Conservation (phyloP, 92 coral and sea anemone species). For the Palythoa grandiflora region DNA sequence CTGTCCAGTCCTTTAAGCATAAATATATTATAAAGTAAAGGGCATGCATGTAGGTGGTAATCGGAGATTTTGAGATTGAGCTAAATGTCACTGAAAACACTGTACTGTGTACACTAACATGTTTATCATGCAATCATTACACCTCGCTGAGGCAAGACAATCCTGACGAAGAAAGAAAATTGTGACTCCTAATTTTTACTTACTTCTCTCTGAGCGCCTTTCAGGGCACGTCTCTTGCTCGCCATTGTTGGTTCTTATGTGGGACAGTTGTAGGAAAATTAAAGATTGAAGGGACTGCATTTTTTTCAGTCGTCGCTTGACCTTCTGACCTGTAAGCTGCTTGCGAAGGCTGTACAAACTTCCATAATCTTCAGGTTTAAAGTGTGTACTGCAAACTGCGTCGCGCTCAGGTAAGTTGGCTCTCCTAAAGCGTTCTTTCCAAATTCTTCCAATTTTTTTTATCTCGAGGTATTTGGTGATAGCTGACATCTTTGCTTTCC, state of each 20-base stretch:
- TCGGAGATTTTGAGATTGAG: too few relatives aligned
- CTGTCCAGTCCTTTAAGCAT: too few relatives aligned
- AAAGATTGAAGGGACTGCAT: slow-evolving; percentile 12
- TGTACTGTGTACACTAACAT: too few relatives aligned
- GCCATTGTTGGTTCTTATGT: slow-evolving; percentile 24
- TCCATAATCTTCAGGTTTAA: slow-evolving; percentile 13
- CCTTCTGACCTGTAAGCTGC: slow-evolving; percentile 20
- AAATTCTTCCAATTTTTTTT: not conserved
- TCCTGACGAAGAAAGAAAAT: too few relatives aligned
- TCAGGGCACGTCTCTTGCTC: slow-evolving; percentile 13
- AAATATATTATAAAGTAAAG: too few relatives aligned
- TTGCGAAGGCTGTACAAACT: not conserved
- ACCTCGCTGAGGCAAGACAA: too few relatives aligned
- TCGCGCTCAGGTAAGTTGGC: not conserved
- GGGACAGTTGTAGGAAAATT: slow-evolving; percentile 10
- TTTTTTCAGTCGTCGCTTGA: slow-evolving; percentile 28
- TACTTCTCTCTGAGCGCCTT: not conserved
- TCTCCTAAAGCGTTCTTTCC: slow-evolving; percentile 25
- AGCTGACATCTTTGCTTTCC: slow-evolving; percentile 32
- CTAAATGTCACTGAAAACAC: too few relatives aligned
- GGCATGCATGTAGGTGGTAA: too few relatives aligned
- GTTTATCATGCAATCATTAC: too few relatives aligned
- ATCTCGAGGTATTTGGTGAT: slow-evolving; percentile 30
- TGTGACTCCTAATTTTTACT: not conserved
- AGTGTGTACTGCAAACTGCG: slow-evolving; percentile 19